phyloP scores from a whole-genome alignment of 2,113 vertebrate species.

The Gyps fulvus region DNA sequence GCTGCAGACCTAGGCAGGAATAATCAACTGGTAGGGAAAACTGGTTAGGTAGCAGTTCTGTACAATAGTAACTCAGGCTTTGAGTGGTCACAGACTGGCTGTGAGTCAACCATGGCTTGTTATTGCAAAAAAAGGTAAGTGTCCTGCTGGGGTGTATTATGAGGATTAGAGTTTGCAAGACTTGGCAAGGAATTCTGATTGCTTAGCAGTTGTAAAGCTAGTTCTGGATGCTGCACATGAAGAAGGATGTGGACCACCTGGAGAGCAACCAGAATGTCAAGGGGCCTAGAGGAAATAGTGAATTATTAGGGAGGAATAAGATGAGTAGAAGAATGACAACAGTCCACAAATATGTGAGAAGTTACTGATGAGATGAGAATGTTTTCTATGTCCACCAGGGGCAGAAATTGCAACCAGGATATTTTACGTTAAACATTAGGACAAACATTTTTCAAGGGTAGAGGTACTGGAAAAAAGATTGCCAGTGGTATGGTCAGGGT shows the following conservation, averaged over 20 bases:
- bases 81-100: not conserved
- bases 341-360: not conserved
- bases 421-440: not conserved
- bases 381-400: not conserved
- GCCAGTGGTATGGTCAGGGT: not conserved
- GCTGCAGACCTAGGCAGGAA: not conserved
- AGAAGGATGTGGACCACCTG: not conserved
- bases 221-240: not conserved
- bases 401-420: not conserved
- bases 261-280: not conserved
- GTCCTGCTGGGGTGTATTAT: not conserved
- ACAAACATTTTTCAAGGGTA: not conserved
- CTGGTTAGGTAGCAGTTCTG: not conserved
- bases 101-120: not conserved
- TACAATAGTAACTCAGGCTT: not conserved
- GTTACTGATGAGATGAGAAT: not conserved
- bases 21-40: not conserved
- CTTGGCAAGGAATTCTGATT: slow-evolving; percentile 15
- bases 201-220: not conserved
- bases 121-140: not conserved
- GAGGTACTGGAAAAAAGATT: not conserved
- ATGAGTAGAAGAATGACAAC: not conserved
- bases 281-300: not conserved
- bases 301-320: not conserved
- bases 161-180: slow-evolving; percentile 3